phyloP scores from a whole-genome alignment of 1,140 invertebrate genomes.

The Ips nitidus region DNA sequence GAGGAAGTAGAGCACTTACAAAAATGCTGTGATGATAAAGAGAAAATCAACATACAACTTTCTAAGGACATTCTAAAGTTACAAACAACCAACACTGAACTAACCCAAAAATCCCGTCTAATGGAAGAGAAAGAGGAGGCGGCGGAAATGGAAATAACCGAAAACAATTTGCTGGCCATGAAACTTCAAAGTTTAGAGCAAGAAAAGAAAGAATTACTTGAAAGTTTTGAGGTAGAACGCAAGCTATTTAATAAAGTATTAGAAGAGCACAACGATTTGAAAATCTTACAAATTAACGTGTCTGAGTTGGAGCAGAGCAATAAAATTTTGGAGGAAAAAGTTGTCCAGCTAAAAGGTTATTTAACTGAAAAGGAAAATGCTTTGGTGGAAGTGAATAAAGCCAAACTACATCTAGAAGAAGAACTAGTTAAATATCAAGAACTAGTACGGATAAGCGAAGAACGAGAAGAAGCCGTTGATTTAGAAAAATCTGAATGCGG shows the following conservation, averaged over 20 bases:
- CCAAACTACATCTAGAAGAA: slow-evolving; percentile 35
- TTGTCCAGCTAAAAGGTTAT: slow-evolving; percentile 18
- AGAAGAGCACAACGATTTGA: slow-evolving; percentile 35
- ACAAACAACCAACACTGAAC: slow-evolving; percentile 11
- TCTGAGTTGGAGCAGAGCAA: slow-evolving; percentile 29
- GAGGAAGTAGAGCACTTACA: slow-evolving; percentile 43
- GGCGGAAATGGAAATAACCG: slow-evolving; percentile 24
- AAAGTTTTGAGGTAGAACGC: slow-evolving; percentile 33
- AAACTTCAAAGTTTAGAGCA: slow-evolving; percentile 32
- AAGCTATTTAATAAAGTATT: slow-evolving; percentile 33
- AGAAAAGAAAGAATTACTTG: slow-evolving; percentile 19
- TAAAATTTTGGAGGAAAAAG: slow-evolving; percentile 24
- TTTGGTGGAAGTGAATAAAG: slow-evolving; percentile 28
- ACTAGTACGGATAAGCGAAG: slow-evolving; percentile 29
- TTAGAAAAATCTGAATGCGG: slow-evolving; percentile 32
- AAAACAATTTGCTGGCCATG: slow-evolving; percentile 31
- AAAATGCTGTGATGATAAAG: slow-evolving; percentile 37
- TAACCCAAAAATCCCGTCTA: slow-evolving; percentile 16
- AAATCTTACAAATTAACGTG: slow-evolving; percentile 36
- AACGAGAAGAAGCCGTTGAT: slow-evolving; percentile 37
- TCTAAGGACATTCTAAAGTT: slow-evolving; percentile 31
- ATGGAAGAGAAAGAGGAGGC: slow-evolving; percentile 32
- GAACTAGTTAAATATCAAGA: slow-evolving; percentile 30
- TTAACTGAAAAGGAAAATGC: slow-evolving; percentile 31
- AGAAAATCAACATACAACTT: slow-evolving; percentile 35